Conservation (phyloP, 2,888 invertebrate species). For the Cosmia pyralina region DNA sequence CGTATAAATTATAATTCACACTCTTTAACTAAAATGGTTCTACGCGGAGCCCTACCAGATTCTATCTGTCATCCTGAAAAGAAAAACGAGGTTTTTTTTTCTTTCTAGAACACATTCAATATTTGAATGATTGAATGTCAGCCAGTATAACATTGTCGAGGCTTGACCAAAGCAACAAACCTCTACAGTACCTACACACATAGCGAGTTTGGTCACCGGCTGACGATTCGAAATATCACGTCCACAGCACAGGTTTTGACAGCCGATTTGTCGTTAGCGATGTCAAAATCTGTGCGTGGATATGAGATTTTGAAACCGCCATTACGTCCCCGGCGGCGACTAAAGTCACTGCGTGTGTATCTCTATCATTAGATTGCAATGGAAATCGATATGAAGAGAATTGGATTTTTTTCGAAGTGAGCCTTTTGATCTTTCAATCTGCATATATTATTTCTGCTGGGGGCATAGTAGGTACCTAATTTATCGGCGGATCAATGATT, state of each 20-base stretch:
- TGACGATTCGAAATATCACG: not conserved
- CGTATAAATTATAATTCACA: no score
- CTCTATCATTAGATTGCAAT: slow-evolving; percentile 20
- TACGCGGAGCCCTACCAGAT: no score
- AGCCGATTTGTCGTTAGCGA: not conserved
- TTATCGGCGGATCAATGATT: slow-evolving; percentile 14
- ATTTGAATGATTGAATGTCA: no score
- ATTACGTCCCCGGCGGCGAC: not conserved
- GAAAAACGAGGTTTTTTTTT: no score
- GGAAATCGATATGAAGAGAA: slow-evolving; percentile 45
- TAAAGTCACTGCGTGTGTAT: not conserved
- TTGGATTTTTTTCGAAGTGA: slow-evolving; percentile 48
- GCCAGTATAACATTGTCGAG: no score
- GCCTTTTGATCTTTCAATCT: slow-evolving; percentile 60
- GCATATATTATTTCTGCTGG: slow-evolving; percentile 53
- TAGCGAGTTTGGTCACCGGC: not conserved
- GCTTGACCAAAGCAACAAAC: no score
- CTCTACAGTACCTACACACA: no score
- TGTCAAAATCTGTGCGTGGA: not conserved
- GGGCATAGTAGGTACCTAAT: slow-evolving; percentile 13
- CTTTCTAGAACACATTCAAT: no score
- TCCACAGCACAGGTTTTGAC: not conserved
- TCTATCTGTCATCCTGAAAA: no score
- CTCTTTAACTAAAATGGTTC: no score
- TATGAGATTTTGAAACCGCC: not conserved